Evolutionary conservation across 1,140 invertebrate genomes (phyloP).

Genomic region (Parasteatoda tepidariorum): DNA sequence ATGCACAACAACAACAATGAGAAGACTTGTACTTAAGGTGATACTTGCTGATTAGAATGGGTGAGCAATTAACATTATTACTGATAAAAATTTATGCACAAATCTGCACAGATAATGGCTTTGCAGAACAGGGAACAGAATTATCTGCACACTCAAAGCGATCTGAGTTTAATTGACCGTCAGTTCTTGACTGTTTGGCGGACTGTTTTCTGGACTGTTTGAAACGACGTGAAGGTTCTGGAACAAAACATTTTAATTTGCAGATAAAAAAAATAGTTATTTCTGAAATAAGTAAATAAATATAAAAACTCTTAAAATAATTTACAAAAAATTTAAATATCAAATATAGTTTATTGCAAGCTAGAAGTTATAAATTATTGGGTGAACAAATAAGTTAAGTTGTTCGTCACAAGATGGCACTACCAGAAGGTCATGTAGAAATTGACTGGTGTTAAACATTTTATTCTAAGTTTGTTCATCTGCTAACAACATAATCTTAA

Average conservation of each 20-base stretch:
- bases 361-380: too few relatives aligned
- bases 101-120: constrained; percentile 50
- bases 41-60: constrained; percentile 4
- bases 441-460: too few relatives aligned
- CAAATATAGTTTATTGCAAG: not conserved
- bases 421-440: too few relatives aligned
- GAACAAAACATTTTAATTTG: not conserved
- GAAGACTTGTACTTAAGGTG: constrained; percentile 59
- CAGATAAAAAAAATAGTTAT: not conserved
- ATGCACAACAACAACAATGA: constrained; percentile 52
- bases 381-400: too few relatives aligned
- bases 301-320: too few relatives aligned
- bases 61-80: constrained; percentile 7
- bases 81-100: constrained; percentile 16
- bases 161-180: constrained; percentile 19
- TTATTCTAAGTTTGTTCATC: too few relatives aligned
- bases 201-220: constrained; percentile 38
- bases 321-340: not conserved
- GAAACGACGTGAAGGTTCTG: constrained; percentile 38
- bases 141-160: constrained; percentile 29
- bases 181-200: constrained; percentile 8
- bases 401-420: too few relatives aligned
- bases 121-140: constrained; percentile 16
- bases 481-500: too few relatives aligned
- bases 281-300: not conserved